Evolutionary conservation across 1,140 invertebrate species (phyloP), one percentile per base, ranked within the genome.

Genomic region (Hyles vespertilio): DNA sequence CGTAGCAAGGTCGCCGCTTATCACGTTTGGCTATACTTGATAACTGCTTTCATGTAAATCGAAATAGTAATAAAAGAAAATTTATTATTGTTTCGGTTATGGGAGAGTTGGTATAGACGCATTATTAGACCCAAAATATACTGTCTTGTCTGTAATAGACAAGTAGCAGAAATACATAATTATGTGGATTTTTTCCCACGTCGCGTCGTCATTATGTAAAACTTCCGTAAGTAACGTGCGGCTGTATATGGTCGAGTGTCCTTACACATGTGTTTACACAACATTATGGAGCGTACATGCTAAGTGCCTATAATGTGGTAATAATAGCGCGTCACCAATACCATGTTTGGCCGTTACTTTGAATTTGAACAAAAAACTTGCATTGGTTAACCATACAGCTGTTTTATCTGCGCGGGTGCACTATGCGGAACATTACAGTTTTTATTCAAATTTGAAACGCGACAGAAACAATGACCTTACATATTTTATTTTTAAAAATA

Each of bases 361-460:
- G 12, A 5, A 50, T 22, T 2, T 50, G 48, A 50, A 48, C 46
- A 48, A 22, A 54, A 62, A 58, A 58, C 51, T 43, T 62, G 46
- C 32, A 32, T 46, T 62, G 55, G 51, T 44, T 40, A 61, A 50
- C 58, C 63, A 50, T 58, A 44, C 72, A 72, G 66, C 59, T 70
- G 67, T 68, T 50, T 50, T 60, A 67, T 67, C 63, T 58, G 58
- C 59, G 61, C 65, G 52, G 50, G 69, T 50, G 70, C 77, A 80
- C 65, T 59, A 64, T 64, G 67, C 77, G 78, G 73, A 81, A 82
- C 79, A 78, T 69, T 82, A 87, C 77, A 70, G 81, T 87, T 85
- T 82, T 72, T 78, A 78, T 83, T 79, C 50, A 75, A 80, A 81
- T 81, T 72, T 64, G n/a, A 43, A 67, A 55, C 46, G 5, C 36